A percentile compares a stretch with the other conserved stretches of the same genome.
Evolutionary conservation across 2,797 vertebrate species (phyloP).

Genomic region (Spheniscus humboldti): DNA sequence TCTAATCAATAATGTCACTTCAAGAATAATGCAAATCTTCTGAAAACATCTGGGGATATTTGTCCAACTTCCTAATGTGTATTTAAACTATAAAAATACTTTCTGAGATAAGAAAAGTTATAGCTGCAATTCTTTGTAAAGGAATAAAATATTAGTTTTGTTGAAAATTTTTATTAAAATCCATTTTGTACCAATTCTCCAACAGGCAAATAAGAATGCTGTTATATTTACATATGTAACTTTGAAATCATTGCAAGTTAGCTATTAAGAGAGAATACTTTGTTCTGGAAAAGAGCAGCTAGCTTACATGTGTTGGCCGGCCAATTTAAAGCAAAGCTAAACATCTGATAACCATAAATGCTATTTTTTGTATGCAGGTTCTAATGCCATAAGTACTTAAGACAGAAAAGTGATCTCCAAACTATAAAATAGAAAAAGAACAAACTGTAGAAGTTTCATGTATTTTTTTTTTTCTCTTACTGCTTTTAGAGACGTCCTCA

Average conservation of each 20-base stretch:
- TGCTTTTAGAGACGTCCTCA: neutral
- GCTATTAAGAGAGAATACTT: neutral
- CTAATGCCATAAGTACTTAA: neutral
- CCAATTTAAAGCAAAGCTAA: neutral
- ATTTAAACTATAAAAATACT: neutral
- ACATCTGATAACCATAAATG: neutral
- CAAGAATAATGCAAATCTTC: neutral
- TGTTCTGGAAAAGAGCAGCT: neutral
- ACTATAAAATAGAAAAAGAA: neutral
- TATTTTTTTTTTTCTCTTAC: fast-evolving
- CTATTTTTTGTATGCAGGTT: neutral
- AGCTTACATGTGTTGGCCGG: neutral
- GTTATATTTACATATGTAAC: neutral
- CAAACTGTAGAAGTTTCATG: neutral
- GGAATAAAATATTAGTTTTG: neutral
- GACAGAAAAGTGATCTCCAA: neutral
- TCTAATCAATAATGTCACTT: neutral
- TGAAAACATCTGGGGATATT: neutral
- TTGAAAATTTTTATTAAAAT: neutral
- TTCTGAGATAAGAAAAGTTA: neutral
- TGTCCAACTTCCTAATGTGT: neutral
- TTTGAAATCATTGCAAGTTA: neutral
- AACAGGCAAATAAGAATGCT: neutral
- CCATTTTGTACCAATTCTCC: neutral
- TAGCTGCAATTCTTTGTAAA: neutral